These are phyloP conservation scores for Neoniphon sammara DNA, from an alignment of 2,797 vertebrate genomes.

Conservation along the genomic window DNA sequence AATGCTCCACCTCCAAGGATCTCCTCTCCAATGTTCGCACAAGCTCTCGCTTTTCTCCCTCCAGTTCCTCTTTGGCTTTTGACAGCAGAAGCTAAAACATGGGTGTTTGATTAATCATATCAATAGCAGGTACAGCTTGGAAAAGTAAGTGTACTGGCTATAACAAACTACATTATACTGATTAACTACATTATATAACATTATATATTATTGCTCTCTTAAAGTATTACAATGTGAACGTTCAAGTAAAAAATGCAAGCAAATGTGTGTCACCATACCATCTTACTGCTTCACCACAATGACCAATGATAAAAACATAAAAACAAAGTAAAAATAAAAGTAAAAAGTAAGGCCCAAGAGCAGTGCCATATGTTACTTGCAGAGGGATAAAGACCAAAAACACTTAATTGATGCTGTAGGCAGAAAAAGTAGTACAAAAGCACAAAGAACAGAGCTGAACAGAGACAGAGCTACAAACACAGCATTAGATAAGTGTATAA, in stretches of 20 bases:
- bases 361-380: no score
- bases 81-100: conserved; percentile 84
- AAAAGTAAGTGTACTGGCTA: background rate
- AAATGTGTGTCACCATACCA: background rate
- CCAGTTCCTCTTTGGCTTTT: conserved; percentile 92
- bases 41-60: conserved; percentile 94
- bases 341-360: no score
- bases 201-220: background rate
- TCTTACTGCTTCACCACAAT: no score
- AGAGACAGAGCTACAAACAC: background rate
- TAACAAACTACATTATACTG: background rate
- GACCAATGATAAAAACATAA: no score
- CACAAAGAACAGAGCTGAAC: background rate
- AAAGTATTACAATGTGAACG: background rate
- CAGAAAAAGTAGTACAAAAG: background rate
- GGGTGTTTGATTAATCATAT: background rate
- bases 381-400: no score
- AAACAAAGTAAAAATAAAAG: no score
- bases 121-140: background rate
- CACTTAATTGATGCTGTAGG: background rate
- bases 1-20: conserved; percentile 90
- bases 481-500: no score
- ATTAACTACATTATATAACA: no score
- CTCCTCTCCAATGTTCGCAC: conserved; percentile 91
- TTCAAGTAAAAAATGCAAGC: background rate